Evolutionary conservation across 2,888 invertebrate species (phyloP).

Genomic region (Drosophila nr. fundita): DNA sequence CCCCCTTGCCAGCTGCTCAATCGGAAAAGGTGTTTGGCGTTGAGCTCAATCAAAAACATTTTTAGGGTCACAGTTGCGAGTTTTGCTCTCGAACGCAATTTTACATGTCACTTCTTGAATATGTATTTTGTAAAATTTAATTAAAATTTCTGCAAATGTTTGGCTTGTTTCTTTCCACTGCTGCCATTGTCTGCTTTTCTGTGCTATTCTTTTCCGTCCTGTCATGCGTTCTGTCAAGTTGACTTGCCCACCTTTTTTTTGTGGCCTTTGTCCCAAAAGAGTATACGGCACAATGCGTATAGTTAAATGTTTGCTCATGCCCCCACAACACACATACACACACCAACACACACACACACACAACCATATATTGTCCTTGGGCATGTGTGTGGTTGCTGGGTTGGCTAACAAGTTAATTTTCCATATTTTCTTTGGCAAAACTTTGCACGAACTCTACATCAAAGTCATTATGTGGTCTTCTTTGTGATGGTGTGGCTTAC

Average conservation of each 20-base stretch:
- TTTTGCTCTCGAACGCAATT: constrained; percentile 53
- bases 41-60: constrained; percentile 7
- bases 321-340: constrained; percentile 25
- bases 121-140: constrained; percentile 51
- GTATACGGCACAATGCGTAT: constrained; percentile 66
- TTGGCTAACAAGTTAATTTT: constrained; percentile 79
- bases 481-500: constrained; percentile 46
- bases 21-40: constrained; percentile 43
- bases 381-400: constrained; percentile 53
- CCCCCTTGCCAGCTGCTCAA: constrained; percentile 50
- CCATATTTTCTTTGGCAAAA: constrained; percentile 77
- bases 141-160: constrained; percentile 65
- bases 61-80: constrained; percentile 18
- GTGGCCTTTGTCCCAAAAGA: constrained; percentile 72
- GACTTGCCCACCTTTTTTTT: constrained; percentile 73
- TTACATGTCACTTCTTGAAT: constrained; percentile 50
- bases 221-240: constrained; percentile 63
- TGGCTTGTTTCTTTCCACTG: constrained; percentile 34
- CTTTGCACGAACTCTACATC: constrained; percentile 62
- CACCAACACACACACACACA: constrained; percentile 10
- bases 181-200: constrained; percentile 14
- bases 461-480: constrained; percentile 61
- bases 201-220: constrained; percentile 33
- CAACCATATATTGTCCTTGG: constrained; percentile 41
- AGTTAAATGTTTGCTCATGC: constrained; percentile 59